Evolutionary conservation across 2,888 invertebrate species (phyloP).

Genomic region (Dyspetes luteomarginatus): DNA sequence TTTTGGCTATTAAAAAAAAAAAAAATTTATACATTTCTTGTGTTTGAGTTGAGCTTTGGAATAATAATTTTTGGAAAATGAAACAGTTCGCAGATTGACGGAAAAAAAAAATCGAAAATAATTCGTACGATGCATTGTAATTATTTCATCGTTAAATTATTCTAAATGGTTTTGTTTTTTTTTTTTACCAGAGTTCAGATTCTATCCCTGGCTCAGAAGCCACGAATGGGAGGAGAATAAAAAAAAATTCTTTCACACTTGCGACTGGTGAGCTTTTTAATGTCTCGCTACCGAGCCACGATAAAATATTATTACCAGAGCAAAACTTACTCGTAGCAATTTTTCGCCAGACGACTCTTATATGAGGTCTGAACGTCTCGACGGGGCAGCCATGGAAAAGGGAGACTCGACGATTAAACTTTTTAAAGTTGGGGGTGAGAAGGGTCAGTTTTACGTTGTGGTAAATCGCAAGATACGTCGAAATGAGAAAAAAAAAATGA

Average conservation of each 20-base stretch:
- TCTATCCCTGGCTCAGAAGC: too few relatives aligned
- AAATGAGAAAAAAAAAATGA: constrained; percentile 40
- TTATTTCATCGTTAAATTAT: neutral
- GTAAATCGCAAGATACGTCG: constrained; percentile 46
- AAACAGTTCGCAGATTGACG: too few relatives aligned
- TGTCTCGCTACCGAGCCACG: constrained; percentile 35
- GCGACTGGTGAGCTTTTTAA: constrained; percentile 33
- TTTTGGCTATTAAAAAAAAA: too few relatives aligned
- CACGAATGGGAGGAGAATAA: too few relatives aligned
- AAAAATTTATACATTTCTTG: too few relatives aligned
- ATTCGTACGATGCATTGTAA: too few relatives aligned
- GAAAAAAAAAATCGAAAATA: too few relatives aligned
- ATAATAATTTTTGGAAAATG: too few relatives aligned
- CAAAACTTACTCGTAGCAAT: constrained; percentile 44
- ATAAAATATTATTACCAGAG: constrained; percentile 50
- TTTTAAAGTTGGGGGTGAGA: constrained; percentile 69
- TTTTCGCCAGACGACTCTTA: constrained; percentile 59
- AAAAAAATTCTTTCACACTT: constrained; percentile 8
- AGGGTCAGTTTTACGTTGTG: constrained; percentile 57
- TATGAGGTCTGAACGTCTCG: constrained; percentile 63
- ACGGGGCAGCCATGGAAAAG: constrained; percentile 68
- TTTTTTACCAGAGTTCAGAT: too few relatives aligned
- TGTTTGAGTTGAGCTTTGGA: too few relatives aligned
- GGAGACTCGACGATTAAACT: constrained; percentile 75
- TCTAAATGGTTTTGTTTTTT: too few relatives aligned